These are phyloP conservation scores for Neodiprion virginianus DNA, from an alignment of 1,140 invertebrate species.

Conservation along the genomic window DNA sequence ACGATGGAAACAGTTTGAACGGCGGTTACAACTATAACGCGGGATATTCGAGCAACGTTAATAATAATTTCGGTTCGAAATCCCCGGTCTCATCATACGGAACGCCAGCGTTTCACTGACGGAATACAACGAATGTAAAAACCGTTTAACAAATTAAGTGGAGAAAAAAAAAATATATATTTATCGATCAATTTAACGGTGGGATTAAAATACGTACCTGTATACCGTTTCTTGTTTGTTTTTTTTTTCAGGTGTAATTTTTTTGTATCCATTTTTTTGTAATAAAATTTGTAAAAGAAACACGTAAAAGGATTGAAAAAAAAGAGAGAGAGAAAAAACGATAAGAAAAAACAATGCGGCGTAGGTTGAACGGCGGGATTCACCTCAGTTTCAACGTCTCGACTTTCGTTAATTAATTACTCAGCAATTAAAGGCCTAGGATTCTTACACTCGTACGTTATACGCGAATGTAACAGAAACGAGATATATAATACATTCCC, in stretches of 20 bases:
- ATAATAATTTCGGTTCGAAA: slow-evolving; percentile 61
- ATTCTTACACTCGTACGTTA: too few species aligned
- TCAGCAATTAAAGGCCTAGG: too few species aligned
- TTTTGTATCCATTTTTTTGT: not conserved
- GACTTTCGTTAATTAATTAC: too few species aligned
- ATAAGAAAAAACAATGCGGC: too few species aligned
- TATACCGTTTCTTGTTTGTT: not conserved
- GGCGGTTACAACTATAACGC: slow-evolving; percentile 60
- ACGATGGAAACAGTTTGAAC: slow-evolving; percentile 33
- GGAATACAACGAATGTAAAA: too few species aligned
- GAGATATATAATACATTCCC: too few species aligned
- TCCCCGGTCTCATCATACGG: slow-evolving; percentile 61
- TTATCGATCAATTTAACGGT: slow-evolving; percentile 26
- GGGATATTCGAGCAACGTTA: slow-evolving; percentile 29
- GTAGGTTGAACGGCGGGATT: too few species aligned
- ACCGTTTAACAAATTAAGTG: too few species aligned
- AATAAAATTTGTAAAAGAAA: not conserved
- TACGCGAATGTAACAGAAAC: too few species aligned
- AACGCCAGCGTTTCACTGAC: slow-evolving; percentile 61
- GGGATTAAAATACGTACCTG: slow-evolving; percentile 18
- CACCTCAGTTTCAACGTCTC: too few species aligned
- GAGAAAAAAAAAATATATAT: not conserved
- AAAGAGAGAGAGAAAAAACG: too few species aligned
- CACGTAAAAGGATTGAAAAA: not conserved
- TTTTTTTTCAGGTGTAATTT: not conserved